Base-by-base conservation (phyloP, 2,113 vertebrate genomes). In the Eulemur rufifrons region DNA sequence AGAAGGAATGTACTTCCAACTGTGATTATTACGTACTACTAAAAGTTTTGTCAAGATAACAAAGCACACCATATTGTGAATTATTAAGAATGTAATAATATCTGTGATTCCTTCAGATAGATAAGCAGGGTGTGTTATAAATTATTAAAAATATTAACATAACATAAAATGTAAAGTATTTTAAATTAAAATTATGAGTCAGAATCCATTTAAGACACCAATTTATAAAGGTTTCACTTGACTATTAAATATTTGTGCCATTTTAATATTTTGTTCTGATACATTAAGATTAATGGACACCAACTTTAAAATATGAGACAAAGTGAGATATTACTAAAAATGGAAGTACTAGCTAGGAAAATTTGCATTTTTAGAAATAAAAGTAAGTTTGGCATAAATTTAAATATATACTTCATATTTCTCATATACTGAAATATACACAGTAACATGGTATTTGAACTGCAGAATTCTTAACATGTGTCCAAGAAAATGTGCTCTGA, bases 191-290 rank as follows among this genome's bases (percentile, higher is more conserved):
- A 6, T 71, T 91, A 0, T 80, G 84, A 78, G 34, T 92, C 77
- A 86, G n/a, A 92, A 81, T 97, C 52, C 15, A 76, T 76, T 80
- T 92, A 95, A 76, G n/a, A 92, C 4, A 77, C 25, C 5, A 88
- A 52, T 27, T 90, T 86, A 45, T 68, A 42, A 61, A 78, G 68
- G 52, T 80, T 89, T 91, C 29, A 61, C 4, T 95, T 94, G 39
- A 89, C 45, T 82, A 3, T 80, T 13, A 47, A 50, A 78, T 29
- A 89, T 87, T 89, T 83, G 39, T 94, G 34, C 29, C 64, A 69
- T 63, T 66, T 78, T 59, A 74, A 83, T 89, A 34, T 69, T 92
- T 83, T 64, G 27, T 85, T 56, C 9, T 95, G 9, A 52, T 17
- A 18, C 76, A 63, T 73, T 96, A 86, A 52, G 34, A 88, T 59